Conservation (phyloP, 2,797 vertebrate genomes). For the Sebastes kiyomatsui region DNA sequence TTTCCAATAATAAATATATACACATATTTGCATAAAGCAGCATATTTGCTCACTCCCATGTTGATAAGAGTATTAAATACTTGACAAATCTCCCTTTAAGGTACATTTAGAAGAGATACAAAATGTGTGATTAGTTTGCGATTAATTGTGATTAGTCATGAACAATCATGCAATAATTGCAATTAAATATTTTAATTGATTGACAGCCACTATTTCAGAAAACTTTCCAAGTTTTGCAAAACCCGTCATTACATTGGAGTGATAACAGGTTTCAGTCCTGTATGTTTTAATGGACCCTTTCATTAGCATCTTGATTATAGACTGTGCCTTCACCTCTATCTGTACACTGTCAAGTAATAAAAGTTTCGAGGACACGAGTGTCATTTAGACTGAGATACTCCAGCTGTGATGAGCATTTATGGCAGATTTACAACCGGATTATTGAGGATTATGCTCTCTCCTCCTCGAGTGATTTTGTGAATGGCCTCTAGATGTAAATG, state of each 20-base stretch:
- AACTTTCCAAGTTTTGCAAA: neutral
- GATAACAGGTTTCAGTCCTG: neutral
- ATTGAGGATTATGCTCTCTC: constrained; percentile 1
- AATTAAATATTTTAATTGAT: too few relatives aligned
- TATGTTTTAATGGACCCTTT: neutral
- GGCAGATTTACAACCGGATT: neutral
- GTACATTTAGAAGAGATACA: too few relatives aligned
- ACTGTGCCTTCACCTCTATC: neutral
- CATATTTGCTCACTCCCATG: fast-evolving
- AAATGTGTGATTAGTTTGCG: too few relatives aligned
- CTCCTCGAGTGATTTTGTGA: constrained; percentile 2
- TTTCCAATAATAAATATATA: too few relatives aligned
- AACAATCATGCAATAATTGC: too few relatives aligned
- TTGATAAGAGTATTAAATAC: too few relatives aligned
- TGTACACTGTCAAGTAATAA: neutral
- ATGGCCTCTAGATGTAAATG: constrained; percentile 31
- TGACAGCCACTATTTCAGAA: neutral
- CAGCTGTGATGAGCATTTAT: neutral
- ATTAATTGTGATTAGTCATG: too few relatives aligned
- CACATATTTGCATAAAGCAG: too few relatives aligned
- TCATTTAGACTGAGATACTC: neutral
- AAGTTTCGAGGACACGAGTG: neutral
- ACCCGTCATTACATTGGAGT: neutral
- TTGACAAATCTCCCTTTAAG: too few relatives aligned
- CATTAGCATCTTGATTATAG: neutral